phyloP scores from a whole-genome alignment of 2,113 vertebrate species.

The Mungos mungo region DNA sequence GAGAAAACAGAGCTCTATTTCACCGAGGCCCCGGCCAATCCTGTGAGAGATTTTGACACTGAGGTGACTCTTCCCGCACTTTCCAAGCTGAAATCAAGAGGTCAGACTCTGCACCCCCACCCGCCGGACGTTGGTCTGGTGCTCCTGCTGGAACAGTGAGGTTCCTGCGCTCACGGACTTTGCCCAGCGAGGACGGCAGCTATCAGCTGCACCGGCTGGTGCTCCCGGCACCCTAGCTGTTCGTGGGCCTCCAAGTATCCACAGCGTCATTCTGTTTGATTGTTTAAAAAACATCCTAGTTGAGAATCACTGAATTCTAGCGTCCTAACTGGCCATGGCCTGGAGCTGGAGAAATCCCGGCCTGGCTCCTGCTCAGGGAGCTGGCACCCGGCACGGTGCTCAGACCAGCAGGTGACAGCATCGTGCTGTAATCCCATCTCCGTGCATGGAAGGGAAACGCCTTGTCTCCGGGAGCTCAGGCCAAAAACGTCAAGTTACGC shows the following conservation, averaged over 20 bases:
- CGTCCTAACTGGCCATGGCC: not conserved
- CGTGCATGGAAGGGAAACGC: rapidly evolving
- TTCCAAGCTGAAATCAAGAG: not conserved
- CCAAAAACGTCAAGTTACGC: rapidly evolving
- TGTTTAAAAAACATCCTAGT: too few species aligned
- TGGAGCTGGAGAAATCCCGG: not conserved
- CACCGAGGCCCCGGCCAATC: rapidly evolving
- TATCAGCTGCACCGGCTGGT: rapidly evolving
- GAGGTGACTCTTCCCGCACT: not conserved
- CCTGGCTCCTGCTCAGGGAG: not conserved
- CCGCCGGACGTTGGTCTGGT: rapidly evolving
- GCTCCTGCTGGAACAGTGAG: not conserved
- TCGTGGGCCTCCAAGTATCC: not conserved
- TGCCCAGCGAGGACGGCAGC: rapidly evolving
- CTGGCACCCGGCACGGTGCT: not conserved
- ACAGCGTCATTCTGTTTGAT: too few species aligned
- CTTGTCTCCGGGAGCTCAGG: not conserved
- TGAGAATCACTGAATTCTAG: not conserved
- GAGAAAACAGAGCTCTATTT: not conserved
- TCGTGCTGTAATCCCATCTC: rapidly evolving
- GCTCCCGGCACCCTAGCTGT: too few species aligned
- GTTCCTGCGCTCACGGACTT: rapidly evolving
- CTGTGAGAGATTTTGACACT: not conserved
- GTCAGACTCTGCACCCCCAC: too few species aligned
- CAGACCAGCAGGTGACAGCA: rapidly evolving